Evolutionary conservation across 2,888 invertebrate genomes (phyloP), one percentile per base, ranked within the genome.

Genomic region (Ophion obscuratus): DNA sequence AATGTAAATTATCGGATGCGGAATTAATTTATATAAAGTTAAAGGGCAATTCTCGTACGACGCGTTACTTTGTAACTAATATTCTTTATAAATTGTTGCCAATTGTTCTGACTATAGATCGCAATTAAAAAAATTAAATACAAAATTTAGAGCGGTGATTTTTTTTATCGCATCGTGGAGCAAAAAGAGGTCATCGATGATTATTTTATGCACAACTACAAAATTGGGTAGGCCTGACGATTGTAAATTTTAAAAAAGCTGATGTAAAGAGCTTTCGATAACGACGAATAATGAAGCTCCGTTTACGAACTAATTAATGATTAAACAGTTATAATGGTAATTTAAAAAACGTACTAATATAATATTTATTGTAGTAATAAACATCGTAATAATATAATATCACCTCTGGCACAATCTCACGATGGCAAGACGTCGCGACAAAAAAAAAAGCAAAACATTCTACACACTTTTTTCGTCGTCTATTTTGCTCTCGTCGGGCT

Each of bases 401-500:
- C 94, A 94, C 94, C 93, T 94, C 94, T 94, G 93, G 93, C 94
- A 94, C 93, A 94, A 94, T 94, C 94, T 94, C 94, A 94, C 93
- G 93, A 93, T 94, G 94, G 94, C 94, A 94, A 94, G 93, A 94
- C 91, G 92, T 94, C 92, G 93, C 93, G 93, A 92, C 91, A 91
- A 89, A 90, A 77, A 80, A 80, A 76, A 71, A 47, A 85, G 81
- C 79, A 91, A 89, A 90, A 74, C 82, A 87, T 86, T 87, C 85
- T 68, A 87, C 82, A 87, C 84, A 87, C 57, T 81, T 84, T 75
- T 83, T 83, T 81, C 61, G 64, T 53, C 77, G 67, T 74, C 62
- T 71, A 70, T 80, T 61, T 40, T 73, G 53, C 68, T 44, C 44
- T 67, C 83, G 44, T 71, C 83, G 53, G 64, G 68, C 73, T 81